Conservation (phyloP, 1,140 invertebrate species). For the Rhizoglyphus robini region DNA sequence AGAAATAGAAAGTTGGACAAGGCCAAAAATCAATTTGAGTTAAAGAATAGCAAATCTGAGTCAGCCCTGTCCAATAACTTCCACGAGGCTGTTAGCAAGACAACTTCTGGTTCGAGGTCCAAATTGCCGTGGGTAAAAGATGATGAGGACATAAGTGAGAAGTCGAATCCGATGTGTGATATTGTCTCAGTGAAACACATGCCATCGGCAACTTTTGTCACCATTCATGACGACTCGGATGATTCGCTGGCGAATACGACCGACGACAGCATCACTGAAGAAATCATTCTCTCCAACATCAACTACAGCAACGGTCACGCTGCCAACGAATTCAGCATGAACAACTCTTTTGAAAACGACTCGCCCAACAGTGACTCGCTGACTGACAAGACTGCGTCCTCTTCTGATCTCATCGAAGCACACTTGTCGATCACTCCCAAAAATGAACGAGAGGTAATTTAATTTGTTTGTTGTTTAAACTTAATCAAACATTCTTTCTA, state of each 20-base stretch:
- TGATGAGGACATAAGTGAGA: not conserved
- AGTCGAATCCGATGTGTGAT: conserved; percentile 17
- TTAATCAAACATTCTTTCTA: not conserved
- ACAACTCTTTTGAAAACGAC: not conserved
- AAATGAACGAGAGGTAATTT: conserved; percentile 21
- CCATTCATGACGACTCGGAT: conserved; percentile 20
- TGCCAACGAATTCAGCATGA: not conserved
- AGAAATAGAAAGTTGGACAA: not conserved
- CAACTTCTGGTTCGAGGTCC: no score
- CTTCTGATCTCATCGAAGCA: conserved; percentile 20
- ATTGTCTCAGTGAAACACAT: conserved; percentile 20
- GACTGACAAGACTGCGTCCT: not conserved
- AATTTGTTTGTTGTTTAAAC: not conserved
- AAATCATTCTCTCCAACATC: not conserved
- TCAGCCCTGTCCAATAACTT: conserved; percentile 3
- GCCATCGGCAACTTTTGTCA: conserved; percentile 24
- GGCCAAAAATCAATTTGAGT: not conserved
- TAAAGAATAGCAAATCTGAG: conserved; percentile 2
- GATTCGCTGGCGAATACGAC: not conserved
- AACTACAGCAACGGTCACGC: not conserved
- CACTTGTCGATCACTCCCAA: conserved; percentile 13
- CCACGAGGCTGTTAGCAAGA: not conserved
- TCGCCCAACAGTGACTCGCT: not conserved
- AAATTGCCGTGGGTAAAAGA: conserved; percentile 24
- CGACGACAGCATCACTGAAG: conserved; percentile 10